Evolutionary conservation across 2,888 invertebrate species (phyloP), one percentile per base, ranked within the genome.

Genomic region (Cheilosia grossa): DNA sequence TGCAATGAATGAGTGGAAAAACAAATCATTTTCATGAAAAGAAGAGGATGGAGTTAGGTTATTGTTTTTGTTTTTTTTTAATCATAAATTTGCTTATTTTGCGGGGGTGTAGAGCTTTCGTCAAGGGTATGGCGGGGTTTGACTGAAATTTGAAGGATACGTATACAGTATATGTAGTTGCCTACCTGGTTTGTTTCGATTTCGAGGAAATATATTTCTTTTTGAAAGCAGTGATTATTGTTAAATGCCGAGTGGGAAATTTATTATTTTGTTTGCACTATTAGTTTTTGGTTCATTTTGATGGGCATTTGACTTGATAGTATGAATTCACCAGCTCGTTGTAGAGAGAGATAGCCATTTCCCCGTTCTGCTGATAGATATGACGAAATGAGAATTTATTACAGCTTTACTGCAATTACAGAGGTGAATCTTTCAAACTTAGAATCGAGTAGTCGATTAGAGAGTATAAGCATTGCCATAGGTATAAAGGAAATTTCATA

Each of bases 1-100:
- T 80, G 79, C 74, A 54, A 66, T 79, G 42, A 79, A 54, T 74
- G 83, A 80, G 74, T 79, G 74, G 73, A 51, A 64, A 79, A 83
- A 83, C 70, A 83, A 83, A 83, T 79, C 79, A 74, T 79, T 59
- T 70, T 59, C 56, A 33, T 27, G 49, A 69, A 6, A 21, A 53
- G 33, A 49, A 49, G 9, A 47, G 21, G 53, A 44, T 53, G 54
- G 54, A 2, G 27, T 13, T 42, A 27, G 19, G 17, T 44, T 17
- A 44, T 15, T 44, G n/a, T 44, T 44, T 7, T n/a, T 54, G n/a
- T 53, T 27, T 10, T n/a, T n/a, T n/a, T n/a, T n/a, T n/a, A n/a
- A 37, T 73, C 54, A 64, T 74, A 74, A 64, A 64, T 64, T 42
- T 53, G 17, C 24, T 7, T 24, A 2, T 44, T 37, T 21, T 33